A percentile compares a stretch with the other conserved stretches of the same genome.
phyloP scores from a whole-genome alignment of 2,888 invertebrate genomes.

The Mycalesis mineus region DNA sequence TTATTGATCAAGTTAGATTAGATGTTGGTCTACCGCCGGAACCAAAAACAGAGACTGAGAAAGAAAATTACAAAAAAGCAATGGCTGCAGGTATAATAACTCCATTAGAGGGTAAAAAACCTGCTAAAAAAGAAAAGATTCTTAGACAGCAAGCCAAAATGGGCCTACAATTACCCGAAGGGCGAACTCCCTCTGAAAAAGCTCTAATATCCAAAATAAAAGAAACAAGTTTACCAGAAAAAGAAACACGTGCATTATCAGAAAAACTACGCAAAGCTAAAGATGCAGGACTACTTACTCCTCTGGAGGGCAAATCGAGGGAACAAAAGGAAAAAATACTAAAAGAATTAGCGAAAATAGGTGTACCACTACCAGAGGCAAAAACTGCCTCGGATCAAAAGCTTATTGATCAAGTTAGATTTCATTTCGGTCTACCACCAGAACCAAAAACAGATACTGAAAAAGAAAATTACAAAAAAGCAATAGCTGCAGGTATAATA shows the following conservation, averaged over 20 bases:
- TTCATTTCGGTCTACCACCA: slow-evolving; percentile 38
- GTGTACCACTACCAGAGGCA: slow-evolving; percentile 38
- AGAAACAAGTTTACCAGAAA: slow-evolving; percentile 20
- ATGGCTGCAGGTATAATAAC: slow-evolving; percentile 35
- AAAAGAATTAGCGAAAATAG: slow-evolving; percentile 34
- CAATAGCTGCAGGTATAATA: slow-evolving; percentile 34
- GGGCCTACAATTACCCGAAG: slow-evolving; percentile 32
- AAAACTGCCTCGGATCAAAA: slow-evolving; percentile 42
- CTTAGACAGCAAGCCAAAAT: slow-evolving; percentile 27
- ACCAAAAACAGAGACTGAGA: slow-evolving; percentile 2
- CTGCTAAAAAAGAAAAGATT: slow-evolving; percentile 33
- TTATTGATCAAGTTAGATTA: slow-evolving; percentile 28
- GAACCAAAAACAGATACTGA: slow-evolving; percentile 32
- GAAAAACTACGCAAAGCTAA: slow-evolving; percentile 31
- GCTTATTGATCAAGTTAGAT: slow-evolving; percentile 37
- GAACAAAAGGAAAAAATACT: slow-evolving; percentile 36
- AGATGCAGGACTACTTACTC: slow-evolving; percentile 28
- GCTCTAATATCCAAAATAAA: no score
- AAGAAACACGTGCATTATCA: slow-evolving; percentile 28
- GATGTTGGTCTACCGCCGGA: slow-evolving; percentile 33
- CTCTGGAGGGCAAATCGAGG: slow-evolving; percentile 27
- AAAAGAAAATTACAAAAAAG: slow-evolving; percentile 31
- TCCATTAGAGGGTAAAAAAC: slow-evolving; percentile 25
- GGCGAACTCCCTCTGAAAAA: slow-evolving; percentile 33
- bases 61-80: slow-evolving; percentile 23